These are phyloP conservation scores for Nysson spinosus DNA, from an alignment of 2,888 invertebrate genomes.

Conservation along the genomic window DNA sequence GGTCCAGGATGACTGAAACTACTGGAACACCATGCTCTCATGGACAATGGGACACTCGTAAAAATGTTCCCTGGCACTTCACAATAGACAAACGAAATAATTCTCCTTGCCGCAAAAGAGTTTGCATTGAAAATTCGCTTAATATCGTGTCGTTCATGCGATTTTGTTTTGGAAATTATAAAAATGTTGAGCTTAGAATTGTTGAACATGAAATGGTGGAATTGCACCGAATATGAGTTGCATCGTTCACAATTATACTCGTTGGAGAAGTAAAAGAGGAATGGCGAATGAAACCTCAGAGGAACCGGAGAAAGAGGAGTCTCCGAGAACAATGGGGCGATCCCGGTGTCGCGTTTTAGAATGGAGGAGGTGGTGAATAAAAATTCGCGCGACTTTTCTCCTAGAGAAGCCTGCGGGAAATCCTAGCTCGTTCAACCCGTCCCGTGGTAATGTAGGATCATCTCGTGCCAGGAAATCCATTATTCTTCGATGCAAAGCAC, in stretches of 20 bases:
- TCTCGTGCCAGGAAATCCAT: conserved; percentile 43
- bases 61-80: neutral
- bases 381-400: conserved; percentile 46
- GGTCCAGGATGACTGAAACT: conserved; percentile 7
- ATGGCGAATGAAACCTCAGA: conserved; percentile 19
- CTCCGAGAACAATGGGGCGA: conserved; percentile 40
- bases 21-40: conserved; percentile 9
- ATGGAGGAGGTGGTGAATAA: conserved; percentile 12
- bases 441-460: conserved; percentile 50
- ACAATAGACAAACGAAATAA: no score
- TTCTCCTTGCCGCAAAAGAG: neutral
- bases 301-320: conserved; percentile 6
- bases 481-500: conserved; percentile 51
- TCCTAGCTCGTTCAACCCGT: conserved; percentile 30
- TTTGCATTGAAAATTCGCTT: no score
- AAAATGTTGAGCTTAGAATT: no score
- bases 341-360: conserved; percentile 37
- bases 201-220: no score
- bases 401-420: conserved; percentile 33
- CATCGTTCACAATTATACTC: conserved; percentile 6
- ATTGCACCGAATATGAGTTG: neutral
- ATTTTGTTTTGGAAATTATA: neutral
- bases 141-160: no score
- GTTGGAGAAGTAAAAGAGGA: conserved; percentile 6
- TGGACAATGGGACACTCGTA: conserved; percentile 15